These are phyloP conservation scores for Drosophila kepulauana DNA, from an alignment of 1,140 invertebrate genomes.

Conservation along the genomic window DNA sequence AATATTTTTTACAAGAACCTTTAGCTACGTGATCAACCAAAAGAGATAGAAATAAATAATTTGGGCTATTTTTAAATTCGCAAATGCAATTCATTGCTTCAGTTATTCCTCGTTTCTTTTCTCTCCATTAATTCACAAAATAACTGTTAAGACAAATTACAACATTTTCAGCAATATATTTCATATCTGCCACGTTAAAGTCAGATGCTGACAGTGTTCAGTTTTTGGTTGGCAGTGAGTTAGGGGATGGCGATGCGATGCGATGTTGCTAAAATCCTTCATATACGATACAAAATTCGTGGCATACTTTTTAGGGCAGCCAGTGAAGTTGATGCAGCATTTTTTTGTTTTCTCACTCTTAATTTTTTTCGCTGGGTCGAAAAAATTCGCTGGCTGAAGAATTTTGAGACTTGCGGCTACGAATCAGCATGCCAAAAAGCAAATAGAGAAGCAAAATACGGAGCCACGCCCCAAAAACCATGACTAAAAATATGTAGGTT, in stretches of 20 bases:
- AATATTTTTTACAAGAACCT: too few species aligned
- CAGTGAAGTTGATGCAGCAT: slow-evolving; percentile 30
- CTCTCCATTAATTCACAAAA: too few species aligned
- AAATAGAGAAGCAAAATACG: slow-evolving; percentile 21
- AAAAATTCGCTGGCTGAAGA: slow-evolving; percentile 57
- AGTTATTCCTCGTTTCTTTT: too few species aligned
- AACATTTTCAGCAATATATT: neutral
- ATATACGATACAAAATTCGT: slow-evolving; percentile 60
- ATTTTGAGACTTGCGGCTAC: slow-evolving; percentile 76
- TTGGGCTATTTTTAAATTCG: too few species aligned
- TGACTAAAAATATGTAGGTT: slow-evolving; percentile 73
- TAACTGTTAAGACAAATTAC: too few species aligned
- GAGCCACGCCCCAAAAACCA: slow-evolving; percentile 62
- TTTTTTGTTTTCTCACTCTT: neutral
- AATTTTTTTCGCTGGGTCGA: slow-evolving; percentile 13
- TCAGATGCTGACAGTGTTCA: neutral
- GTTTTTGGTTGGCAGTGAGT: neutral
- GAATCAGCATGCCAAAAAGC: slow-evolving; percentile 76
- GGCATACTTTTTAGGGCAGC: slow-evolving; percentile 67
- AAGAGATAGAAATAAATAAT: too few species aligned
- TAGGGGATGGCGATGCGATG: slow-evolving; percentile 1
- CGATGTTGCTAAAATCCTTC: slow-evolving; percentile 45
- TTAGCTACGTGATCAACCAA: too few species aligned
- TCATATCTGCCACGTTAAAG: neutral
- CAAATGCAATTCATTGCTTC: too few species aligned